A percentile compares a stretch with the other conserved stretches of the same genome.
phyloP scores from a whole-genome alignment of 2,888 invertebrate species.

The Chrysotoxum bicinctum region DNA sequence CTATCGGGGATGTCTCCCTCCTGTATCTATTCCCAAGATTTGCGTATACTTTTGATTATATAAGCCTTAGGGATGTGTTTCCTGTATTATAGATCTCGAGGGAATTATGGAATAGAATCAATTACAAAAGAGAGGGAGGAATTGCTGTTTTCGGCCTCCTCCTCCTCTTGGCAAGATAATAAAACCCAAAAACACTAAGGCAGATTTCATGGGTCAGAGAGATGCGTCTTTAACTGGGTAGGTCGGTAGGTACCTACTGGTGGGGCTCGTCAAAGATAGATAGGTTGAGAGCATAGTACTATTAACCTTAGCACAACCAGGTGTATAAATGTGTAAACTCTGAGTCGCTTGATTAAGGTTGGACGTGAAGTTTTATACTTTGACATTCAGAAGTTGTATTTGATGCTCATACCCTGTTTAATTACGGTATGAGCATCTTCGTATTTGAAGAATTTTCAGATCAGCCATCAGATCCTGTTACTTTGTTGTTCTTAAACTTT shows the following conservation, averaged over 20 bases:
- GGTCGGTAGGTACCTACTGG: neutral
- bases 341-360: neutral
- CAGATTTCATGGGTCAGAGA: constrained; percentile 33
- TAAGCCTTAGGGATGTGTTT: constrained; percentile 25
- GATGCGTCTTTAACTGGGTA: neutral
- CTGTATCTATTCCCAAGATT: constrained; percentile 3
- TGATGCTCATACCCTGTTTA: too few relatives aligned
- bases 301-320: neutral
- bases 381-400: too few relatives aligned
- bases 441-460: too few relatives aligned
- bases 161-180: constrained; percentile 11
- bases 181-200: constrained; percentile 14
- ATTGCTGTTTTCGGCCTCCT: neutral
- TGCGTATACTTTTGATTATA: constrained; percentile 19
- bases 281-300: neutral
- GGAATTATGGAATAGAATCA: constrained; percentile 65
- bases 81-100: constrained; percentile 37
- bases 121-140: constrained; percentile 39
- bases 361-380: too few relatives aligned
- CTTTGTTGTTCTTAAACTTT: too few relatives aligned
- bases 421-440: too few relatives aligned
- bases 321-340: neutral
- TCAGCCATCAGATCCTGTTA: too few relatives aligned
- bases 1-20: neutral
- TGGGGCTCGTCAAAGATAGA: neutral